These are phyloP conservation scores for Pachypeltis micranthus DNA, from an alignment of 1,140 invertebrate genomes.

Conservation along the genomic window DNA sequence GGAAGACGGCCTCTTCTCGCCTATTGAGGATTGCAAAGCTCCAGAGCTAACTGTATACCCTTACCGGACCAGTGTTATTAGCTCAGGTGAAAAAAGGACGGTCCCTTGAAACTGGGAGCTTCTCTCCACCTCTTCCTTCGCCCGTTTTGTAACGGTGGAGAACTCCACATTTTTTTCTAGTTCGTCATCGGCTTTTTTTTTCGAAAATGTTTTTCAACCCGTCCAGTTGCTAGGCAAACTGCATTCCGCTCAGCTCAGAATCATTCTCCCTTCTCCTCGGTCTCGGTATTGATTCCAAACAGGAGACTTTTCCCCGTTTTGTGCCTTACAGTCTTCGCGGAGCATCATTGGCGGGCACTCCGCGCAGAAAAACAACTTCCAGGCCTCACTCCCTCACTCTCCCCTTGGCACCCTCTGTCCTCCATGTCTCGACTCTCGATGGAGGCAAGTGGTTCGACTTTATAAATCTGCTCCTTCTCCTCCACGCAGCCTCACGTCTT, in stretches of 20 bases:
- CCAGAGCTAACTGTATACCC: conserved; percentile 4
- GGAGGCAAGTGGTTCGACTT: not conserved
- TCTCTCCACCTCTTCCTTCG: not conserved
- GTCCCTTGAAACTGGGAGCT: not conserved
- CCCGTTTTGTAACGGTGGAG: not conserved
- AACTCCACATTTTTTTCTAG: not conserved
- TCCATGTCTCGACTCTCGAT: too few relatives aligned
- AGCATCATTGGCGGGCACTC: too few relatives aligned
- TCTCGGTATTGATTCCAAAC: not conserved
- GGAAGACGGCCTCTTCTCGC: not conserved
- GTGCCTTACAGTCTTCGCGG: conserved; percentile 1
- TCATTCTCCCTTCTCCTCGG: not conserved
- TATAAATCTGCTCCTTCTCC: not conserved
- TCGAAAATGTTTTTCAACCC: not conserved
- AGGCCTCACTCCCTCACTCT: not conserved
- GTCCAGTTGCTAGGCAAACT: conserved; percentile 1
- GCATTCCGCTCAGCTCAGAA: not conserved
- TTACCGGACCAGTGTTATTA: conserved; percentile 7
- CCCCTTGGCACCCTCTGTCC: not conserved
- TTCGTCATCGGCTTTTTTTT: not conserved
- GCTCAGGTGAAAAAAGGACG: conserved; percentile 6
- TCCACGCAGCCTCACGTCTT: not conserved
- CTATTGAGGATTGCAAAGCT: conserved; percentile 2
- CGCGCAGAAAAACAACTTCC: not conserved
- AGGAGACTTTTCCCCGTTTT: not conserved